Conservation (phyloP, 2,797 vertebrate species). For the Podarcis siculus region DNA sequence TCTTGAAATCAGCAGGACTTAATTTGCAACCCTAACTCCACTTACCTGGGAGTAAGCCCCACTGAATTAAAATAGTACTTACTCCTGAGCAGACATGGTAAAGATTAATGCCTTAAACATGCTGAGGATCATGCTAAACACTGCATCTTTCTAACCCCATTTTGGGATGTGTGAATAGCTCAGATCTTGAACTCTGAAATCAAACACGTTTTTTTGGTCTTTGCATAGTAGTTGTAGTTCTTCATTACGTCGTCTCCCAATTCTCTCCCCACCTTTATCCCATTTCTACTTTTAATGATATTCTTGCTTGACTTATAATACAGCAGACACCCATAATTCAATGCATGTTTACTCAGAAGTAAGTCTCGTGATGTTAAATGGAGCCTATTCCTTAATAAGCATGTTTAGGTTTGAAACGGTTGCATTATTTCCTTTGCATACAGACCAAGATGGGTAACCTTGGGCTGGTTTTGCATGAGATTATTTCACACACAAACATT, state of each 20-base stretch:
- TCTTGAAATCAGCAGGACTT: not conserved
- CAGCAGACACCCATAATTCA: not conserved
- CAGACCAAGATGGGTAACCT: not conserved
- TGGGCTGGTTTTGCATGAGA: not conserved
- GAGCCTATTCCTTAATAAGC: not conserved
- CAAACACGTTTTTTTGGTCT: not conserved
- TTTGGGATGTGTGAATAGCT: not conserved
- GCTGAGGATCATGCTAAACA: not conserved
- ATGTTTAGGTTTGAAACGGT: not conserved
- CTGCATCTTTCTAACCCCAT: not conserved
- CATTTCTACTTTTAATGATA: not conserved
- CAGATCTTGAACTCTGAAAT: not conserved
- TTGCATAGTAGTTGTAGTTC: not conserved
- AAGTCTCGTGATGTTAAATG: not conserved
- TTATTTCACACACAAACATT: slow-evolving; percentile 21
- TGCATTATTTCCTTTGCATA: not conserved
- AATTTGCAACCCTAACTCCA: not conserved
- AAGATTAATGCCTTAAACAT: not conserved
- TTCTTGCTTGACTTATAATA: not conserved
- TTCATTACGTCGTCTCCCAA: not conserved
- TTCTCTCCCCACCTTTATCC: too few species aligned
- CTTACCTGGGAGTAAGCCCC: not conserved
- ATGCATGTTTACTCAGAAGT: not conserved
- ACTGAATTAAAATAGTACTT: not conserved
- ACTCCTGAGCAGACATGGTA: not conserved